Evolutionary conservation across 2,888 invertebrate genomes (phyloP).

Genomic region (Stomorhina lunata): DNA sequence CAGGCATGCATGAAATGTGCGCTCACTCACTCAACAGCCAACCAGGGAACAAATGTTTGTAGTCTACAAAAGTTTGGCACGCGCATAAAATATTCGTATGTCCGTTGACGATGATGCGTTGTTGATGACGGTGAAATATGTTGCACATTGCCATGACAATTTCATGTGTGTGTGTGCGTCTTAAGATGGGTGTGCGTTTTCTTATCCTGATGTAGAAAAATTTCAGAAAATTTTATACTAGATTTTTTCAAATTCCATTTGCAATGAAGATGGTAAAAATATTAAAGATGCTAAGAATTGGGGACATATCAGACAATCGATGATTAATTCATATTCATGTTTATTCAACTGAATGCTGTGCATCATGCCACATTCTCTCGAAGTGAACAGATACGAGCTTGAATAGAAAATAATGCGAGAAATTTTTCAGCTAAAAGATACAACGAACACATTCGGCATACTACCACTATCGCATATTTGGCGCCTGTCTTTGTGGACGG

Average conservation of each 20-base stretch:
- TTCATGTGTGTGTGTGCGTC: not conserved
- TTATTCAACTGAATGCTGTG: slow-evolving; percentile 50
- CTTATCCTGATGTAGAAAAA: slow-evolving; percentile 51
- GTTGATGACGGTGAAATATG: slow-evolving; percentile 54
- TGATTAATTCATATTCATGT: slow-evolving; percentile 72
- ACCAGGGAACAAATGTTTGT: slow-evolving; percentile 47
- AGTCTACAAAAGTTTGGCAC: slow-evolving; percentile 64
- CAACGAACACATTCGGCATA: not conserved
- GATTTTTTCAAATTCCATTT: slow-evolving; percentile 24
- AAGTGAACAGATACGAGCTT: slow-evolving; percentile 23
- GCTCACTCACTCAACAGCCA: no score
- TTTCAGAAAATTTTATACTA: slow-evolving; percentile 56
- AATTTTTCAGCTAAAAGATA: slow-evolving; percentile 41
- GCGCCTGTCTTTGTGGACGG: slow-evolving; percentile 56
- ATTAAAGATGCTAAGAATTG: slow-evolving; percentile 63
- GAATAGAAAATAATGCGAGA: slow-evolving; percentile 38
- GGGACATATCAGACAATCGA: slow-evolving; percentile 71
- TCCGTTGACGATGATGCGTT: slow-evolving; percentile 46
- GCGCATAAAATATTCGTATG: slow-evolving; percentile 55
- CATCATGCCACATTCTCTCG: slow-evolving; percentile 30
- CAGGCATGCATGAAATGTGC: slow-evolving; percentile 39
- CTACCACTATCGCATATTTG: slow-evolving; percentile 15
- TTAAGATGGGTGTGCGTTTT: slow-evolving; percentile 19
- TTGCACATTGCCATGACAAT: slow-evolving; percentile 36
- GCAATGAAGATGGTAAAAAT: slow-evolving; percentile 57